A percentile compares a stretch with the other conserved stretches of the same genome.
Conservation (phyloP, 1,140 invertebrate genomes). For the Physella acuta region DNA sequence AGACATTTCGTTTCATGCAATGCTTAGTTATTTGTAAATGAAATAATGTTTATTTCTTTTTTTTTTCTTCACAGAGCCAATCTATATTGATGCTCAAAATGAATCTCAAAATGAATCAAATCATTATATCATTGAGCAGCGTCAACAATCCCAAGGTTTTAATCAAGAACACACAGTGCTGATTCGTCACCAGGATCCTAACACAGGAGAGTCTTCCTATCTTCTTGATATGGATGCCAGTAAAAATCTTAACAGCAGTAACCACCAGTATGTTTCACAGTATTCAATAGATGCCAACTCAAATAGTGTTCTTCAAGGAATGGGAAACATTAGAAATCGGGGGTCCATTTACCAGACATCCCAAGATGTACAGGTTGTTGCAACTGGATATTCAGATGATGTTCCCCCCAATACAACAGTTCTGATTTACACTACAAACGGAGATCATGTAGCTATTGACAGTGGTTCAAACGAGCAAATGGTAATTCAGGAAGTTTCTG, state of each 20-base stretch:
- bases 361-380: conserved; percentile 13
- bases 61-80: background rate
- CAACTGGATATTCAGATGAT: conserved; percentile 15
- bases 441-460: too few species aligned
- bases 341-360: background rate
- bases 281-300: background rate
- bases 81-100: background rate
- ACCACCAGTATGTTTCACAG: conserved; percentile 1
- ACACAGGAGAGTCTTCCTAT: conserved; percentile 11
- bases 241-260: background rate
- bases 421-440: conserved; percentile 11
- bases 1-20: background rate
- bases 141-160: background rate
- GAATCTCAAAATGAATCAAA: conserved; percentile 1
- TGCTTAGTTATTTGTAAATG: background rate
- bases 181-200: conserved; percentile 13
- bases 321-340: background rate
- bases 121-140: background rate
- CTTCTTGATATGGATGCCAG: conserved; percentile 23
- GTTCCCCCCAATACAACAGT: conserved; percentile 15
- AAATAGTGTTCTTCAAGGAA: background rate
- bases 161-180: background rate
- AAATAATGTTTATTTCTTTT: background rate
- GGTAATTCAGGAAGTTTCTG: background rate
- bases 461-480: background rate